phyloP scores from a whole-genome alignment of 2,113 vertebrate genomes.

The Lutjanus erythropterus region DNA sequence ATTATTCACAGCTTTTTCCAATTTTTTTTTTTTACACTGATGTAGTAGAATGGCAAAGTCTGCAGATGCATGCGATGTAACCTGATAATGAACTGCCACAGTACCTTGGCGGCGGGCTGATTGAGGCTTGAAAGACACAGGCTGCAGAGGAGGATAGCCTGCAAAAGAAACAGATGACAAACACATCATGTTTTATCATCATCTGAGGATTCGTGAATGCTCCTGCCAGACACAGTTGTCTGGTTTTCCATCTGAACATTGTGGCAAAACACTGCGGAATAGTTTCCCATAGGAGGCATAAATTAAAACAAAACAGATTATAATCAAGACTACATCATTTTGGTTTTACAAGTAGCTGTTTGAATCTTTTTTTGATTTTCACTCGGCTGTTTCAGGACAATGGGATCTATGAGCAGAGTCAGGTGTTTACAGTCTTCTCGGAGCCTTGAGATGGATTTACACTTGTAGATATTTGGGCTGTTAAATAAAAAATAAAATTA shows the following conservation, averaged over 20 bases:
- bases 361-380: not conserved
- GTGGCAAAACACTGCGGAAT: slow-evolving; percentile 3
- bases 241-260: slow-evolving; percentile 26
- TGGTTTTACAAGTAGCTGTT: slow-evolving; percentile 11
- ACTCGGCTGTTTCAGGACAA: not conserved
- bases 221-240: slow-evolving; percentile 19
- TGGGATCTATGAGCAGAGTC: not conserved
- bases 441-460: not conserved
- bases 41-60: slow-evolving; percentile 36
- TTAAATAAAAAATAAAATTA: no score
- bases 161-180: slow-evolving; percentile 51
- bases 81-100: slow-evolving; percentile 33
- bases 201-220: slow-evolving; percentile 20
- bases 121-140: slow-evolving; percentile 67
- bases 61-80: slow-evolving; percentile 19
- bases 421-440: not conserved
- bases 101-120: slow-evolving; percentile 72
- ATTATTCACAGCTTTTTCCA: slow-evolving; percentile 66
- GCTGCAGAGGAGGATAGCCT: slow-evolving; percentile 77
- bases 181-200: slow-evolving; percentile 46
- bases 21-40: slow-evolving; percentile 13
- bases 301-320: slow-evolving; percentile 22
- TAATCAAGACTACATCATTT: slow-evolving; percentile 5
- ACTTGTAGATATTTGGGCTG: not conserved
- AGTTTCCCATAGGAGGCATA: slow-evolving; percentile 16